Conservation (phyloP, 30 jellyfish, hydroid and myxozoan genomes). For the Clytia hemisphaerica region DNA sequence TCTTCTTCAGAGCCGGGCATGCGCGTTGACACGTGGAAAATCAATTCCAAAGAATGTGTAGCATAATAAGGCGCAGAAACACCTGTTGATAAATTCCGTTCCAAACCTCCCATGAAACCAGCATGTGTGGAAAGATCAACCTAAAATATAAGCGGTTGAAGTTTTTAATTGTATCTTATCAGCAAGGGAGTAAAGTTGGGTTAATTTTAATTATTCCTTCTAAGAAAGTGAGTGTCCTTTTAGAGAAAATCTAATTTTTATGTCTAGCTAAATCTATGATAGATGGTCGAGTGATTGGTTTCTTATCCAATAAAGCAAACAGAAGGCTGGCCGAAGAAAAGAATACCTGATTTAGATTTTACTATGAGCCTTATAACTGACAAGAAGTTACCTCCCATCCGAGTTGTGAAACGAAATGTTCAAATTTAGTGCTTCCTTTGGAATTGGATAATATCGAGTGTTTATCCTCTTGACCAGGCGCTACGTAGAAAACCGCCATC, state of each 20-base stretch:
- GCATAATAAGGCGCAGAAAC: constrained; percentile 84
- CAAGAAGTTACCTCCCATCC: constrained; percentile 82
- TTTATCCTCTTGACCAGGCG: constrained; percentile 93
- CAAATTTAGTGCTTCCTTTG: constrained; percentile 69
- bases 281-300: not conserved
- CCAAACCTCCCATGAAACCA: constrained; percentile 98
- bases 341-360: not conserved
- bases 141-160: constrained; percentile 18
- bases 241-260: too few relatives aligned
- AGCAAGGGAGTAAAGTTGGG: not conserved
- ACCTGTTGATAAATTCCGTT: constrained; percentile 75
- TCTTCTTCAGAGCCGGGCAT: constrained; percentile 89
- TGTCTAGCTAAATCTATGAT: too few relatives aligned
- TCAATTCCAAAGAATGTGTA: constrained; percentile 69
- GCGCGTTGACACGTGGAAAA: constrained; percentile 89
- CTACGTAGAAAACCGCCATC: constrained; percentile 92
- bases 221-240: too few relatives aligned
- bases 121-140: constrained; percentile 87
- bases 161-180: not conserved
- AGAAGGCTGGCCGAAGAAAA: not conserved
- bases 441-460: constrained; percentile 70
- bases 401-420: constrained; percentile 79
- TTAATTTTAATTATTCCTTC: too few relatives aligned
- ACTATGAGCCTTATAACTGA: not conserved
- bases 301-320: not conserved